Conservation (phyloP, 2,113 vertebrate genomes). For the Malurus alboscapulatus region DNA sequence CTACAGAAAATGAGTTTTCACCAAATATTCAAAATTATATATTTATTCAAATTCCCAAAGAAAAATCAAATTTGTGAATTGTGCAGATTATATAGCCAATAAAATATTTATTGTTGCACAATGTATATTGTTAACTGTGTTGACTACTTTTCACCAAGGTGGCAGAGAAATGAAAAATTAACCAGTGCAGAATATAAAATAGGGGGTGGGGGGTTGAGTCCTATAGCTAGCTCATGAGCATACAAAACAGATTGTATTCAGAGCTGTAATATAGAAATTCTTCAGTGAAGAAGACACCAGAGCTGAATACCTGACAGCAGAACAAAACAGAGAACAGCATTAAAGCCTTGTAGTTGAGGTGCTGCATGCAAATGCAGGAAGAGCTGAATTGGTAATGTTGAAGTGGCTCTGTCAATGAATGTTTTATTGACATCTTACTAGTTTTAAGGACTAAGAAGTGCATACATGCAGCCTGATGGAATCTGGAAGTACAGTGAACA, state of each 20-base stretch:
- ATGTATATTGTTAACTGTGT: slow-evolving; percentile 64
- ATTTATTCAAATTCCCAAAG: slow-evolving; percentile 45
- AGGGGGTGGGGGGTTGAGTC: not conserved
- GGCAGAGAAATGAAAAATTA: slow-evolving; percentile 75
- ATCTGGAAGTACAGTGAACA: slow-evolving; percentile 17
- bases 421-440: slow-evolving; percentile 34
- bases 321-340: slow-evolving; percentile 61
- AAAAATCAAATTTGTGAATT: slow-evolving; percentile 70
- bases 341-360: slow-evolving; percentile 35
- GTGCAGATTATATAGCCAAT: slow-evolving; percentile 63
- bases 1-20: slow-evolving; percentile 64
- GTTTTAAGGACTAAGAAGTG: not conserved
- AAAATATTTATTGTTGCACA: slow-evolving; percentile 72
- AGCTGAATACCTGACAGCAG: slow-evolving; percentile 64
- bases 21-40: slow-evolving; percentile 51
- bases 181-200: slow-evolving; percentile 64
- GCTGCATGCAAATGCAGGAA: slow-evolving; percentile 45
- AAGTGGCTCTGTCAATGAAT: slow-evolving; percentile 5
- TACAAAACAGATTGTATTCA: slow-evolving; percentile 63
- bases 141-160: slow-evolving; percentile 66
- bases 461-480: not conserved
- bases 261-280: slow-evolving; percentile 54
- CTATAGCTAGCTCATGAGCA: slow-evolving; percentile 45
- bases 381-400: slow-evolving; percentile 54
- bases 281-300: slow-evolving; percentile 56